phyloP scores from a whole-genome alignment of 2,113 vertebrate species.

The Semnornis frantzii region DNA sequence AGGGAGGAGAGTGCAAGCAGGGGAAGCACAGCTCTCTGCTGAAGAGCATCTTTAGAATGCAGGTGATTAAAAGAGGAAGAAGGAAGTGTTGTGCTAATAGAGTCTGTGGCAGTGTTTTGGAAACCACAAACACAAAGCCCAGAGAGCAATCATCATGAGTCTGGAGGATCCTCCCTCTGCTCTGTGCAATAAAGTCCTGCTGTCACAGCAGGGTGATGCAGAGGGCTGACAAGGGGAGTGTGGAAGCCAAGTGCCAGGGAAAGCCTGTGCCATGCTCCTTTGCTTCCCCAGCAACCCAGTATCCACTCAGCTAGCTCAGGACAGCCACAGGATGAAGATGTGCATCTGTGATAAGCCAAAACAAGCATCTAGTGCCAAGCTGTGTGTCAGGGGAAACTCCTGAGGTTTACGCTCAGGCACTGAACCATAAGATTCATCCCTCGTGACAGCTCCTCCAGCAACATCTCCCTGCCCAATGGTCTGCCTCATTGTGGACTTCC shows the following conservation, averaged over 20 bases:
- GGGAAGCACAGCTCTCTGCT: not conserved
- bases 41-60: not conserved
- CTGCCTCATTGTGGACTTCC: not conserved
- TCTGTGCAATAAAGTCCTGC: accelerated
- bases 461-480: not conserved
- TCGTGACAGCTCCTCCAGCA: not conserved
- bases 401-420: not conserved
- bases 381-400: not conserved
- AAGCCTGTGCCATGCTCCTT: accelerated
- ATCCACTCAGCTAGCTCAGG: not conserved
- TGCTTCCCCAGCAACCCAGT: not conserved
- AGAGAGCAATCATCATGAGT: not conserved
- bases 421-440: not conserved
- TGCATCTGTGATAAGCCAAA: not conserved
- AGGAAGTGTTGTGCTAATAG: not conserved
- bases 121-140: not conserved
- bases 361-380: not conserved
- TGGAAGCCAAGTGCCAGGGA: not conserved
- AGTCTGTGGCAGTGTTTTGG: not conserved
- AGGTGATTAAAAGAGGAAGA: not conserved
- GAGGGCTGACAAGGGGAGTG: not conserved
- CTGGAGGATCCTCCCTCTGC: not conserved
- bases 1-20: not conserved
- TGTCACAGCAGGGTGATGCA: accelerated
- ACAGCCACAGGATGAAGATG: accelerated